A percentile compares a stretch with the other conserved stretches of the same genome.
These are phyloP conservation scores for Chironomus riparius DNA, from an alignment of 2,888 invertebrate species.

Conservation along the genomic window DNA sequence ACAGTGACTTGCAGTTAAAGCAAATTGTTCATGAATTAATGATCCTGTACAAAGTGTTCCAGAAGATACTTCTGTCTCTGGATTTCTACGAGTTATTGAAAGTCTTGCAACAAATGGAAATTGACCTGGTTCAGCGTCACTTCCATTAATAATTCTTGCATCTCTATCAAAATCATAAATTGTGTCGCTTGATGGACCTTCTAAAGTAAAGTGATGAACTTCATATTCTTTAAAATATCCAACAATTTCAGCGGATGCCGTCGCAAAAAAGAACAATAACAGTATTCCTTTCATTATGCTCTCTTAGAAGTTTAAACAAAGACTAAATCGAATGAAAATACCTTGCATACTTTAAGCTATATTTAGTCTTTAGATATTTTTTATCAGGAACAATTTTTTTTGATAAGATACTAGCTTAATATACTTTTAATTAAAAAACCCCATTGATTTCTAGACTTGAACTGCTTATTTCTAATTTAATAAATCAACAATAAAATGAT, in stretches of 20 bases:
- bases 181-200: not conserved
- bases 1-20: not conserved
- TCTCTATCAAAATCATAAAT: not conserved
- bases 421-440: no score
- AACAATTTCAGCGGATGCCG: not conserved
- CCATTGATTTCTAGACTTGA: no score
- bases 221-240: not conserved
- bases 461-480: no score
- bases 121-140: not conserved
- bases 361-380: no score
- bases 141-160: not conserved
- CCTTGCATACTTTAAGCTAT: no score
- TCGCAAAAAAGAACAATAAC: not conserved
- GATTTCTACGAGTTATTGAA: not conserved
- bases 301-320: no score
- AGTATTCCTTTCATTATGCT: not conserved
- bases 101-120: not conserved
- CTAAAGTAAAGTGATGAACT: not conserved
- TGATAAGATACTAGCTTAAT: no score
- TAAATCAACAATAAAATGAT: no score
- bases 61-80: not conserved
- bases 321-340: no score
- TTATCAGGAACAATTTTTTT: no score
- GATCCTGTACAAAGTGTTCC: not conserved
- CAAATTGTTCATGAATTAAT: not conserved